These are phyloP conservation scores for Cerastis rubricosa DNA, from an alignment of 2,888 invertebrate genomes.

Conservation along the genomic window DNA sequence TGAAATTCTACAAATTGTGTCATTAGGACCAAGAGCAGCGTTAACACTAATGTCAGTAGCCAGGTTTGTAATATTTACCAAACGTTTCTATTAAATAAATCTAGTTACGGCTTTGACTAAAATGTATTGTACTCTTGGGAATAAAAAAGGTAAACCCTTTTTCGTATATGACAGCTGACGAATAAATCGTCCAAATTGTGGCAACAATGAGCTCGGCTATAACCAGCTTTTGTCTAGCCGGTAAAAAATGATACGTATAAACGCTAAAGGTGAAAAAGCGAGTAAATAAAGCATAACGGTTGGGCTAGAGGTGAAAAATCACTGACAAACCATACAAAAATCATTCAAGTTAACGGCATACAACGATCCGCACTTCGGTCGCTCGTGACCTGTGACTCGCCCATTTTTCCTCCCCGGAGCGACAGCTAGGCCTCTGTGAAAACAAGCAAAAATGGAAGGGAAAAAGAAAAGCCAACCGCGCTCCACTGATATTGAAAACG, in stretches of 20 bases:
- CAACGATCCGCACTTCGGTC: conserved; percentile 82
- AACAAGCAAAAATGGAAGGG: conserved; percentile 71
- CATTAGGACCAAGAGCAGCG: conserved; percentile 6
- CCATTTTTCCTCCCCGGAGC: conserved; percentile 75
- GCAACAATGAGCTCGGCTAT: conserved; percentile 34
- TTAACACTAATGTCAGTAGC: conserved; percentile 10
- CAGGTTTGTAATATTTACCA: neutral
- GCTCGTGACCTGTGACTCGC: conserved; percentile 81
- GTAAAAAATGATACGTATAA: conserved; percentile 54
- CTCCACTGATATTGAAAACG: conserved; percentile 75
- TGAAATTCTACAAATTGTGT: conserved; percentile 35
- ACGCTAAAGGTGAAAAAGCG: conserved; percentile 59
- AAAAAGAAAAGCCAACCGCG: conserved; percentile 64
- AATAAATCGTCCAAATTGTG: conserved; percentile 50
- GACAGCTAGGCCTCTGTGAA: conserved; percentile 74
- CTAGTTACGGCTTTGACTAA: conserved; percentile 16
- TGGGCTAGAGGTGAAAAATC: conserved; percentile 78
- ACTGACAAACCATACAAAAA: conserved; percentile 82
- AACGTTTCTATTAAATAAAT: conserved; percentile 7
- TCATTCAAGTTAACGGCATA: conserved; percentile 85
- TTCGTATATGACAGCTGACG: conserved; percentile 40
- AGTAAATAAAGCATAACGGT: conserved; percentile 73
- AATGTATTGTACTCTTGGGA: conserved; percentile 26
- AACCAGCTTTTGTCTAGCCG: conserved; percentile 40
- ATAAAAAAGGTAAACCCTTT: conserved; percentile 40